A percentile compares a stretch with the other conserved stretches of the same genome.
Conservation (phyloP, 2,888 invertebrate species). For the Lepidochrysops patricia region DNA sequence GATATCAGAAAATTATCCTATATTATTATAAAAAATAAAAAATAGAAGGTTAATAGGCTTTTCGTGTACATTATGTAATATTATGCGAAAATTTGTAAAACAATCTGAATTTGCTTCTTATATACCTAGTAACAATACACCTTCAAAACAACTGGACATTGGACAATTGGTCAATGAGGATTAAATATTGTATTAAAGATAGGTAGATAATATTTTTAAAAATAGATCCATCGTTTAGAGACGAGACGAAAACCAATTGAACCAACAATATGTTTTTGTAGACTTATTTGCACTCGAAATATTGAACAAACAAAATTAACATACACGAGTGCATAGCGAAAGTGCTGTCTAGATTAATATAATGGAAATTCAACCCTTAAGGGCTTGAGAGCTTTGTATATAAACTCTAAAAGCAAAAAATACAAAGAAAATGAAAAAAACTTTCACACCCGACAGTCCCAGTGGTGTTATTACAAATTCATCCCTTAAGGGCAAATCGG, state of each 20-base stretch:
- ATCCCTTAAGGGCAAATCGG: not conserved
- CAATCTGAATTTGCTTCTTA: no score
- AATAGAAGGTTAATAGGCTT: no score
- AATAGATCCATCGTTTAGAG: no score
- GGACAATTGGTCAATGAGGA: no score
- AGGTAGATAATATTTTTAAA: no score
- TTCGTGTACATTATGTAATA: no score
- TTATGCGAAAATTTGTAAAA: no score
- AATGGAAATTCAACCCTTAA: not conserved
- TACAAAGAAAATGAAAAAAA: not conserved
- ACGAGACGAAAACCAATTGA: no score
- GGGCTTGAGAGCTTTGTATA: not conserved
- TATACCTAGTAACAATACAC: no score
- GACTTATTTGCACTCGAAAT: not conserved
- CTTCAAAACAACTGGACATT: no score
- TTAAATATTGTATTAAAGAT: no score
- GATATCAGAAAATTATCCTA: not conserved
- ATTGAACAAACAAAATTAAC: not conserved
- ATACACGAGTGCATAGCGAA: not conserved
- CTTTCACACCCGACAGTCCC: not conserved
- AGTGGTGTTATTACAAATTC: not conserved
- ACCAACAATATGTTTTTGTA: not conserved
- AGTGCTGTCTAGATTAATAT: not conserved
- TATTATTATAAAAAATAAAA: not conserved
- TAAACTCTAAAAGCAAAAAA: not conserved